Conservation (phyloP, 2,113 vertebrate species). For the Gallinago paraguaiae region DNA sequence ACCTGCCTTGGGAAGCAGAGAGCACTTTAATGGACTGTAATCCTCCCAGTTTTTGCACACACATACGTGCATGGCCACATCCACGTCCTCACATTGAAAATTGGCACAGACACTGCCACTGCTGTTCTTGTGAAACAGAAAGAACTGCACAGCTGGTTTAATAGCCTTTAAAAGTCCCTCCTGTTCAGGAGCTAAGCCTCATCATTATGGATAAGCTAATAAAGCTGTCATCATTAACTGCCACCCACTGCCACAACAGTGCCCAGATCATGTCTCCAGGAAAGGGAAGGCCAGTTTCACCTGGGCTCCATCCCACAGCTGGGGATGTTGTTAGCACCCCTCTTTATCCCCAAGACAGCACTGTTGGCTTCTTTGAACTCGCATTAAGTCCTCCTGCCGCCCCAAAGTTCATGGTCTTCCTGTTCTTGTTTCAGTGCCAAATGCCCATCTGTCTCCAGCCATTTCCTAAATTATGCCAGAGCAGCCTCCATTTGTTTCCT, state of each 20-base stretch:
- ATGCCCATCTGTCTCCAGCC: not conserved
- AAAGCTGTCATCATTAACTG: conserved; percentile 51
- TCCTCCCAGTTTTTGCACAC: not conserved
- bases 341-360: not conserved
- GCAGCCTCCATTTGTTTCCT: not conserved
- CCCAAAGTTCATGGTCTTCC: not conserved
- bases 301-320: not conserved
- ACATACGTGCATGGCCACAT: accelerated
- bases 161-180: conserved; percentile 27
- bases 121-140: conserved; percentile 2
- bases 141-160: conserved; percentile 51
- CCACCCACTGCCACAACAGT: not conserved
- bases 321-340: not conserved
- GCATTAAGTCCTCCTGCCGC: not conserved
- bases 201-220: not conserved
- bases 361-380: not conserved
- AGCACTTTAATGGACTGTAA: not conserved
- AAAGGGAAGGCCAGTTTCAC: not conserved
- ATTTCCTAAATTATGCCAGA: not conserved
- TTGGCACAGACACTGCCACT: not conserved
- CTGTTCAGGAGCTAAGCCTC: conserved; percentile 18
- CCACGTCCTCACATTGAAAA: not conserved
- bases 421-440: conserved; percentile 17
- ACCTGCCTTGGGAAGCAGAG: not conserved
- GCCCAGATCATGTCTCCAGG: not conserved